Evolutionary conservation across 2,888 invertebrate genomes (phyloP), one percentile per base, ranked within the genome.

Genomic region (Cerastis rubricosa): DNA sequence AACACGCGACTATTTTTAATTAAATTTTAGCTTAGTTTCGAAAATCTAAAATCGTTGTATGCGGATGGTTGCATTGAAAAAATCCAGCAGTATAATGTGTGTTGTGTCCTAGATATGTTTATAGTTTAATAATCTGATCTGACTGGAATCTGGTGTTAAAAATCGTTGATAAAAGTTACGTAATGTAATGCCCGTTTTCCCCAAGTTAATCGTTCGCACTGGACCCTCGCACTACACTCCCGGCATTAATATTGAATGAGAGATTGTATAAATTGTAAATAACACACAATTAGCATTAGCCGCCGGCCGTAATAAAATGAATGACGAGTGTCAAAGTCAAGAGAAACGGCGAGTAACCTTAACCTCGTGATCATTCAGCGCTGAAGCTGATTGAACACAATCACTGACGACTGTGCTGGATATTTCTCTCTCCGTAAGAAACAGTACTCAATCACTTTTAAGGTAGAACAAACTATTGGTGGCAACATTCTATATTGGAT

Each of bases 291-390:
- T 54, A 12, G n/a, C 54, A 12, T 12, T n/a, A n/a, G 54, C 12
- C 22, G 54, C 12, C 54, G 54, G n/a, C n/a, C 54, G 54, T 54
- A 54, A 76, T 66, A 43, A 40, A 64, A 70, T 73, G n/a, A 70
- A 83, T 63, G 54, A 47, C 35, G 12, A 59, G 25, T 51, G 29
- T 73, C 74, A 83, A 78, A 63, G 73, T 83, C 73, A 64, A 67
- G 69, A 51, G 45, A 73, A 70, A 47, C 43, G 57, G 29, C 66
- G 63, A 49, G 80, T 80, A 65, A 65, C 80, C 67, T 64, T 64
- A 68, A 84, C 79, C 73, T 51, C 59, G 54, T 54, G 29, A 17
- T 40, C 66, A 70, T 35, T 73, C 63, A 43, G 22, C 19, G 45
- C 65, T 64, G 63, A 14, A 84, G 25, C 35, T n/a, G n/a, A 70